Conservation (phyloP, 2,797 vertebrate genomes). For the Pyrocephalus nanus region DNA sequence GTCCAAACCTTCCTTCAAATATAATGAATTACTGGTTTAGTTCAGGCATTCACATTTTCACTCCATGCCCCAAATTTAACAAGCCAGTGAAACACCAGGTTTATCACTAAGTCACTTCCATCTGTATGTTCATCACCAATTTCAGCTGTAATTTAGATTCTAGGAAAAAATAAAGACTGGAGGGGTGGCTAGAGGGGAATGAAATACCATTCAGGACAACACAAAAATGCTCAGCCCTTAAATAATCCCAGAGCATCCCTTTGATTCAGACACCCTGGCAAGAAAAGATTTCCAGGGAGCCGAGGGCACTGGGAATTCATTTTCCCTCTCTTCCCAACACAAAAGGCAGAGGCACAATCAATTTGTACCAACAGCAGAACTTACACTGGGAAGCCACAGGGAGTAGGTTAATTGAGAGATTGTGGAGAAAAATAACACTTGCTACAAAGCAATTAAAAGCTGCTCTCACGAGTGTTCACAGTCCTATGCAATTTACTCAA, state of each 20-base stretch:
- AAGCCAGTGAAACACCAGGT: neutral
- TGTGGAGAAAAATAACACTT: constrained; percentile 23
- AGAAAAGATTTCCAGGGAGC: neutral
- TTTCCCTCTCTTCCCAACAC: neutral
- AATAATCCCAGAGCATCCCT: neutral
- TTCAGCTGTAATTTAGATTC: neutral
- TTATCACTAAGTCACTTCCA: neutral
- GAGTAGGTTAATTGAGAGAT: constrained; percentile 40
- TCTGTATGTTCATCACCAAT: neutral
- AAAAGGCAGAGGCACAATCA: constrained; percentile 4
- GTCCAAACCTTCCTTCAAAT: neutral
- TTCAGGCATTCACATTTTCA: neutral
- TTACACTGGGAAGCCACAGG: neutral
- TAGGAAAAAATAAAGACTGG: neutral
- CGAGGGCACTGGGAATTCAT: neutral
- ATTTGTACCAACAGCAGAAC: constrained; percentile 20
- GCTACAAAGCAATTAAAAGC: constrained; percentile 48
- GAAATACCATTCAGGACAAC: neutral
- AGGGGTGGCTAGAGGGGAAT: neutral
- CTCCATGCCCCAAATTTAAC: neutral
- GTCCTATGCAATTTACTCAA: constrained; percentile 8
- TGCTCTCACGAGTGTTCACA: neutral
- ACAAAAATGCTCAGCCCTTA: neutral
- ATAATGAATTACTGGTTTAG: neutral
- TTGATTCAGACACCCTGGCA: neutral